These are phyloP conservation scores for Scylla paramamosain DNA, from an alignment of 1,140 invertebrate species.

Conservation along the genomic window DNA sequence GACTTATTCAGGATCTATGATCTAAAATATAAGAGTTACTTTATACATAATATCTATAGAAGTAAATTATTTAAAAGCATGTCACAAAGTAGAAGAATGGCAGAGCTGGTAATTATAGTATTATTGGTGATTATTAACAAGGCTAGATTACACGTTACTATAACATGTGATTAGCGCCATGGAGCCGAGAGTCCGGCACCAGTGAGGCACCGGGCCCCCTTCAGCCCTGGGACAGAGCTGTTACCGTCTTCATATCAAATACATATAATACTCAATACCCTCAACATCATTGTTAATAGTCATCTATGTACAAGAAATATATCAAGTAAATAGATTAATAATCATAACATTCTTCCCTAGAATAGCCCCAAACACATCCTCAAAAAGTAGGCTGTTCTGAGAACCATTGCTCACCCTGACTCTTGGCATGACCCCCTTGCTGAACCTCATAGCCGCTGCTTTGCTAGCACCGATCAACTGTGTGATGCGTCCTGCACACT, in stretches of 20 bases:
- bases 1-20: constrained; percentile 63
- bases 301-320: constrained; percentile 57
- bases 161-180: constrained; percentile 75
- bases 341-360: constrained; percentile 50
- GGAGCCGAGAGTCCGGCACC: constrained; percentile 52
- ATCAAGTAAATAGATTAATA: constrained; percentile 51
- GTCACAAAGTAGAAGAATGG: constrained; percentile 66
- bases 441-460: not conserved
- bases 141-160: constrained; percentile 71
- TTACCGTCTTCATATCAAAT: constrained; percentile 32
- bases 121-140: constrained; percentile 75
- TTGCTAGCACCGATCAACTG: not conserved
- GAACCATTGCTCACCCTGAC: constrained; percentile 7
- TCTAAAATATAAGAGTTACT: constrained; percentile 67
- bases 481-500: not conserved
- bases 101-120: constrained; percentile 72
- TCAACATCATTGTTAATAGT: constrained; percentile 43
- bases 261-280: constrained; percentile 34
- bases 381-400: not conserved
- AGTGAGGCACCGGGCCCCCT: not conserved
- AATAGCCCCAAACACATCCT: constrained; percentile 49
- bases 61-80: constrained; percentile 62
- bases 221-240: constrained; percentile 1
- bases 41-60: constrained; percentile 72
- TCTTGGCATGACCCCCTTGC: not conserved